Evolutionary conservation across 2,113 vertebrate species (phyloP).

Genomic region (Myanophis thanlyinensis): DNA sequence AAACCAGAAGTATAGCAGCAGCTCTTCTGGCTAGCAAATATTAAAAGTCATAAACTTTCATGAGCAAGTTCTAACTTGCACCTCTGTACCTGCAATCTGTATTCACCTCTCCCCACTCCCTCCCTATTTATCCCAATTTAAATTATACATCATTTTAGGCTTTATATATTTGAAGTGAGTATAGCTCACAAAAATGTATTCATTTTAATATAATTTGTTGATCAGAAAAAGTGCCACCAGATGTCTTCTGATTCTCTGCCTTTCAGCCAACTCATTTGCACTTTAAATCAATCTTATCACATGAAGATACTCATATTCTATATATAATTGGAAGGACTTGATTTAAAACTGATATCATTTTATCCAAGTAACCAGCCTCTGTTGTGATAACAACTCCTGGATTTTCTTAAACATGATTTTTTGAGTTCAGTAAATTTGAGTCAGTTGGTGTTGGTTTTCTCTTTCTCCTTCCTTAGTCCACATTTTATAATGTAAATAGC

Average conservation of each 20-base stretch:
- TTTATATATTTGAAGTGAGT: neutral
- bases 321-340: neutral
- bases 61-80: neutral
- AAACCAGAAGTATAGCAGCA: neutral
- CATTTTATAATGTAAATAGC: neutral
- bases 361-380: neutral
- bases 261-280: neutral
- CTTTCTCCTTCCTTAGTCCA: too few relatives aligned
- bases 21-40: neutral
- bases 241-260: neutral
- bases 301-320: too few relatives aligned
- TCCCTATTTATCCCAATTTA: neutral
- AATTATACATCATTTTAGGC: neutral
- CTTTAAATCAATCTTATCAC: neutral
- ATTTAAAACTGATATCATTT: neutral
- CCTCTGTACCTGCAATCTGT: neutral
- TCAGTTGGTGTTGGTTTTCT: neutral
- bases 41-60: neutral
- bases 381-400: neutral
- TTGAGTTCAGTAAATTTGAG: neutral
- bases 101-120: neutral
- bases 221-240: neutral
- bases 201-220: neutral
- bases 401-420: neutral
- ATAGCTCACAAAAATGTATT: neutral